Evolutionary conservation across 1,140 invertebrate genomes (phyloP), one percentile per base, ranked within the genome.

Genomic region (Drosophila funebris): DNA sequence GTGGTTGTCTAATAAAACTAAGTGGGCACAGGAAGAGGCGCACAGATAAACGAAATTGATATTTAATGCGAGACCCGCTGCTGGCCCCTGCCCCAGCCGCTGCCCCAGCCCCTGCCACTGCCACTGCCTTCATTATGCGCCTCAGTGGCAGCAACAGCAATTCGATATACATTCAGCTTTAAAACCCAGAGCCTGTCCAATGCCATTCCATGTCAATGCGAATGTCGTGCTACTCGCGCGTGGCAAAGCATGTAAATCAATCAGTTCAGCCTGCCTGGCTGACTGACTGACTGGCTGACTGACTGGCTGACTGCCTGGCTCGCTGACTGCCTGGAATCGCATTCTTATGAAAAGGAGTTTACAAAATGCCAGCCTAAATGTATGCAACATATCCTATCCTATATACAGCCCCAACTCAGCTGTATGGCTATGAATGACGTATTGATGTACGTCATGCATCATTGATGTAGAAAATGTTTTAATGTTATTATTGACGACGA

Each of bases 381-480:
- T 61, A 74, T 77, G 75, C 54, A 74, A 72, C 72, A 74, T 43
- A 41, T 46, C 31, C 63, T 68, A 16, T 14, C 20, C 8, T 7
- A 6, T 31, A 31, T 9, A 1, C 5, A 5, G 2, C 37, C 16
- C 8, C 3, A 44, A 36, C 27, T 27, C 29, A 46, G 36, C 43
- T 50, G 16, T 29, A 52, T 31, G 54, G 57, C 64, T 52, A 50
- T 82, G 83, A 83, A 50, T 82, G 83, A 83, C 62, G 83, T 82
- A 88, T 83, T 82, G 82, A 76, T 82, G 75, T 88, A 83, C 75
- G 83, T 76, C 83, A 78, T 87, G 82, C 83, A 82, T 78, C 84
- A 88, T 88, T 88, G 83, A 88, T 79, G 78, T 68, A 88, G 83
- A 82, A 85, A 85, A 85, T 87, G 81, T 81, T 85, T 83, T 85